A percentile compares a stretch with the other conserved stretches of the same genome.
phyloP scores from a whole-genome alignment of 2,113 vertebrate species.

The Orycteropus afer region DNA sequence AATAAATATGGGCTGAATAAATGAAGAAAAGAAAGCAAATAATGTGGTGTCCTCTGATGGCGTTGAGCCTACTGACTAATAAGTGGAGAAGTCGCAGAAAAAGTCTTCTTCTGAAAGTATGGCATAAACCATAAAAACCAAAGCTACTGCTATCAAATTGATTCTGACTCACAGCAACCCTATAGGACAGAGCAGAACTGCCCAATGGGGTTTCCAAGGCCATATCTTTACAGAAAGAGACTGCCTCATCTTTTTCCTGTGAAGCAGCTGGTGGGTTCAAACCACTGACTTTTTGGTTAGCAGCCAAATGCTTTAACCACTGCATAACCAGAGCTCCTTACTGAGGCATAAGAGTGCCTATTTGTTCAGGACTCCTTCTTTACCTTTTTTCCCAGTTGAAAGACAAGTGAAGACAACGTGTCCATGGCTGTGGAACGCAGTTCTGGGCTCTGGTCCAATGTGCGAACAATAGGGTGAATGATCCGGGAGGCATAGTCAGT shows the following conservation, averaged over 20 bases:
- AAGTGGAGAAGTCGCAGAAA: not conserved
- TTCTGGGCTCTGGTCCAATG: constrained; percentile 95
- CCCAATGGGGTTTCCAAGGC: too few relatives aligned
- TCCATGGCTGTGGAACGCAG: constrained; percentile 96
- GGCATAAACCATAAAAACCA: too few relatives aligned
- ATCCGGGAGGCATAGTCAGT: constrained; percentile 98
- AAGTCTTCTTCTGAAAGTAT: not conserved
- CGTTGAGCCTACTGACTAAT: not conserved
- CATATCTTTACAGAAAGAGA: too few relatives aligned
- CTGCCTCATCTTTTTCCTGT: too few relatives aligned
- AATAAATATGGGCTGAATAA: not conserved
- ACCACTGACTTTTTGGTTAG: too few relatives aligned
- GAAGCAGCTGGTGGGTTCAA: too few relatives aligned
- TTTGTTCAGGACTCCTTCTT: not conserved
- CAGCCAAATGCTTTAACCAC: too few relatives aligned
- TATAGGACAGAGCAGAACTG: too few relatives aligned
- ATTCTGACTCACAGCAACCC: too few relatives aligned
- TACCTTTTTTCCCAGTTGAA: constrained; percentile 99
- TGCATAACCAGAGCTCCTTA: too few relatives aligned
- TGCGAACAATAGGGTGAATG: constrained; percentile 96
- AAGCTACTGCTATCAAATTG: too few relatives aligned
- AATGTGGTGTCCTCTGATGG: not conserved
- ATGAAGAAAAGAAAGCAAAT: not conserved
- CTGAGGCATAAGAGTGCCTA: not conserved
- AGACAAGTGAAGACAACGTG: constrained; percentile 96